These are phyloP conservation scores for Chrysomela aeneicollis DNA, from an alignment of 2,888 invertebrate species.

Conservation along the genomic window DNA sequence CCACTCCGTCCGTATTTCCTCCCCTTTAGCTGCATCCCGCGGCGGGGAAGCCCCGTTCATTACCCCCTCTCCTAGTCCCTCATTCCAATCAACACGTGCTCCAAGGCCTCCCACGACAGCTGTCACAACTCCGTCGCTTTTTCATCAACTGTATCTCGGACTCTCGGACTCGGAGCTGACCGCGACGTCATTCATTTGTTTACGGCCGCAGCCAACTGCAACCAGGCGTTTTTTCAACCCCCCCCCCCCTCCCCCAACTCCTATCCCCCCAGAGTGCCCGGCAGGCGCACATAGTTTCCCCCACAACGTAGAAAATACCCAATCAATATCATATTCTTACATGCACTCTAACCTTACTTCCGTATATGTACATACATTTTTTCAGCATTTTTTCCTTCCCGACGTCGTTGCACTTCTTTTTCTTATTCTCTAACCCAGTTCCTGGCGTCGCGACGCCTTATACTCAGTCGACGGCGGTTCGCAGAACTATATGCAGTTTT, in stretches of 20 bases:
- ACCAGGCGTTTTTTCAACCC: slow-evolving; percentile 37
- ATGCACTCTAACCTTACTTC: slow-evolving; percentile 62
- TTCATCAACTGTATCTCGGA: slow-evolving; percentile 41
- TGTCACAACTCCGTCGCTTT: slow-evolving; percentile 21
- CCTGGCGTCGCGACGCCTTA: slow-evolving; percentile 58
- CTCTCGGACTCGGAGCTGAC: slow-evolving; percentile 37
- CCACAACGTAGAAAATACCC: slow-evolving; percentile 59
- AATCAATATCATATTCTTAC: slow-evolving; percentile 61
- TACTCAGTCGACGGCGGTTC: slow-evolving; percentile 58
- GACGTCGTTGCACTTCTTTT: slow-evolving; percentile 54
- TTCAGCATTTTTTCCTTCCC: slow-evolving; percentile 56
- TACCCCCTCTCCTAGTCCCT: slow-evolving; percentile 24
- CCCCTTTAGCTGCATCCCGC: not conserved
- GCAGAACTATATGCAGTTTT: slow-evolving; percentile 58
- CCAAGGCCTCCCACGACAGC: slow-evolving; percentile 1
- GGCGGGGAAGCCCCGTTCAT: slow-evolving; percentile 32
- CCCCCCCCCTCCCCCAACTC: slow-evolving; percentile 32
- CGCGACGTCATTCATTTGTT: slow-evolving; percentile 46
- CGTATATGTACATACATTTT: slow-evolving; percentile 63
- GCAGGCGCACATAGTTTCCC: slow-evolving; percentile 45
- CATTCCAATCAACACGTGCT: slow-evolving; percentile 43
- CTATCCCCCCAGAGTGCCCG: slow-evolving; percentile 31
- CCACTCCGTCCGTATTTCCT: not conserved
- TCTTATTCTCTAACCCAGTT: slow-evolving; percentile 63
- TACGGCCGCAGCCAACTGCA: slow-evolving; percentile 45